Percentiles rank a stretch among this genome's conserved stretches.
Evolutionary conservation across 2,797 vertebrate genomes (phyloP).

Genomic region (Pangasius larnaudii): DNA sequence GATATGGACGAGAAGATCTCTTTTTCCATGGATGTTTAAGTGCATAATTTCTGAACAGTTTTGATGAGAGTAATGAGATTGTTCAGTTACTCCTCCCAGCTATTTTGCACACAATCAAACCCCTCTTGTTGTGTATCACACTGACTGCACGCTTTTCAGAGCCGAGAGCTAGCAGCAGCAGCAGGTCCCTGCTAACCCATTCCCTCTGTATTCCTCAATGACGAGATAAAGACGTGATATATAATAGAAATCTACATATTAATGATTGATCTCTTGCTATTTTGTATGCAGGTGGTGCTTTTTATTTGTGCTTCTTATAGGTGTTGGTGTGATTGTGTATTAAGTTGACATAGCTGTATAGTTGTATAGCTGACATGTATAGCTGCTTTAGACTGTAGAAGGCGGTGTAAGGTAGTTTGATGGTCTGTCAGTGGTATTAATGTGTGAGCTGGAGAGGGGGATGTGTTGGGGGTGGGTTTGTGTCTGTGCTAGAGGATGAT

Average conservation of each 20-base stretch:
- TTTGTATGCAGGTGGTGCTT: neutral
- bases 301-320: conserved; percentile 4
- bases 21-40: conserved; percentile 6
- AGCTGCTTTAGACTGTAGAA: conserved; percentile 39
- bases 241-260: neutral
- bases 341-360: too few relatives aligned
- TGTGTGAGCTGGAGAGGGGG: conserved; percentile 62
- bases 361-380: neutral
- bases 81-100: conserved; percentile 24
- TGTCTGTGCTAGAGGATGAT: neutral
- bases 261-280: neutral
- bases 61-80: conserved; percentile 31
- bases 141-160: conserved; percentile 1
- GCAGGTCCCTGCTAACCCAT: neutral
- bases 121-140: neutral
- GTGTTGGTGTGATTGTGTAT: neutral
- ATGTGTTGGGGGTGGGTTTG: conserved; percentile 58
- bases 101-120: neutral
- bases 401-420: conserved; percentile 68
- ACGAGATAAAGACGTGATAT: neutral
- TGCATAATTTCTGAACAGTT: conserved; percentile 16
- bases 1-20: neutral
- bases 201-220: neutral
- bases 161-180: neutral
- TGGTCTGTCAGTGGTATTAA: conserved; percentile 71